Conservation (phyloP, 2,797 vertebrate species). For the Microcaecilia unicolor region DNA sequence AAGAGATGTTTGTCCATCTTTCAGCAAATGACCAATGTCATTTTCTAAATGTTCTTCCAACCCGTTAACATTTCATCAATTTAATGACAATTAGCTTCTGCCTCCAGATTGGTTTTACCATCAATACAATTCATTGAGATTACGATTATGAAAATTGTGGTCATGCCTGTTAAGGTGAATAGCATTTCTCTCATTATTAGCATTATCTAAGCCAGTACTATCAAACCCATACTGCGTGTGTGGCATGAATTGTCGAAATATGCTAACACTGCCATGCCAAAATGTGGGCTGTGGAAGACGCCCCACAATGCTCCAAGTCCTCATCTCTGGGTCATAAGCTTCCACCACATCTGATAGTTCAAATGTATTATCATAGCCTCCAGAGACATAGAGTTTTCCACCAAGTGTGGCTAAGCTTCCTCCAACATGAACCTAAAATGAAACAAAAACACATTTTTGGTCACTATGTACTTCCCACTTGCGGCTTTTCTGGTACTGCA, state of each 20-base stretch:
- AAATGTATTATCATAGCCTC: conserved; percentile 90
- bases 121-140: conserved; percentile 34
- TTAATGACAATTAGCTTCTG: no score
- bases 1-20: no score
- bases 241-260: conserved; percentile 97
- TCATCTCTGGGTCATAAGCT: conserved; percentile 67
- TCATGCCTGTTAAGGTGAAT: conserved; percentile 55
- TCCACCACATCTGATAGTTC: conserved; percentile 91
- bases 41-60: no score
- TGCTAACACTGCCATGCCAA: conserved; percentile 97
- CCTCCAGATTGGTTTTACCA: no score
- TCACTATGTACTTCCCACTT: no score
- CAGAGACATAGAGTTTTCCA: conserved; percentile 84
- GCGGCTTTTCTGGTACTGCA: no score
- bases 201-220: conserved; percentile 46
- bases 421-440: conserved; percentile 84
- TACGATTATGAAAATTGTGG: conserved; percentile 32
- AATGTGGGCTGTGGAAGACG: conserved; percentile 89
- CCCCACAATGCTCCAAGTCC: conserved; percentile 68
- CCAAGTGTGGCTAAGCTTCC: conserved; percentile 85
- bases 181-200: conserved; percentile 51
- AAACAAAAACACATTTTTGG: background rate
- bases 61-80: no score
- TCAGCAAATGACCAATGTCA: no score
- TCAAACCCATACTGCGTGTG: conserved; percentile 62